Evolutionary conservation across 1,140 invertebrate species (phyloP).

Genomic region (Xylocopa sonorina): DNA sequence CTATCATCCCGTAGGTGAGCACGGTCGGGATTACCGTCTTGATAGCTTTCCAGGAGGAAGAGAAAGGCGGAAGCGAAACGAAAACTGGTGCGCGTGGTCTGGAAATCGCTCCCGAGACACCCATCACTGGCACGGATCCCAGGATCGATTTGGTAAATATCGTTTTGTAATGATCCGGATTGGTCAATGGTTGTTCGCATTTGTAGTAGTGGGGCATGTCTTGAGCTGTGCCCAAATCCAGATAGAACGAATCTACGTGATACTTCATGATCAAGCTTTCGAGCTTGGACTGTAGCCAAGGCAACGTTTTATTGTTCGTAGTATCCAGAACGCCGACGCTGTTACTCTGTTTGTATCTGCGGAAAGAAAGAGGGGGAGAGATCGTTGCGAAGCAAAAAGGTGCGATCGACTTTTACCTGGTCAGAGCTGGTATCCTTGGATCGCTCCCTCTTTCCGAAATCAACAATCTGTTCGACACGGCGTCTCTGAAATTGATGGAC

Average conservation of each 20-base stretch:
- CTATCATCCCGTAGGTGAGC: constrained; percentile 92
- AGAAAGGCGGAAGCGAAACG: constrained; percentile 92
- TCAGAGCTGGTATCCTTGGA: constrained; percentile 88
- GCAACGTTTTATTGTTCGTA: constrained; percentile 89
- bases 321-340: constrained; percentile 92
- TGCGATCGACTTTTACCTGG: no score
- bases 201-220: constrained; percentile 94
- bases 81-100: constrained; percentile 93
- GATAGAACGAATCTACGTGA: constrained; percentile 93
- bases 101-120: constrained; percentile 90
- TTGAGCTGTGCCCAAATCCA: constrained; percentile 94
- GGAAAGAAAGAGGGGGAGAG: no score
- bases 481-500: constrained; percentile 89
- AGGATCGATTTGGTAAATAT: constrained; percentile 87
- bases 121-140: constrained; percentile 87
- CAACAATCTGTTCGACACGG: constrained; percentile 87
- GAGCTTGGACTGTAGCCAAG: constrained; percentile 91
- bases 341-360: constrained; percentile 86
- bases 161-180: constrained; percentile 91
- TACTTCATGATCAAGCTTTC: constrained; percentile 87
- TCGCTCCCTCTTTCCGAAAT: constrained; percentile 88
- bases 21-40: constrained; percentile 92
- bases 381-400: no score
- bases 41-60: constrained; percentile 95
- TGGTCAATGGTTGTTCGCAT: constrained; percentile 87